phyloP scores from a whole-genome alignment of 2,888 invertebrate species.

The Philopedon plagiatum region DNA sequence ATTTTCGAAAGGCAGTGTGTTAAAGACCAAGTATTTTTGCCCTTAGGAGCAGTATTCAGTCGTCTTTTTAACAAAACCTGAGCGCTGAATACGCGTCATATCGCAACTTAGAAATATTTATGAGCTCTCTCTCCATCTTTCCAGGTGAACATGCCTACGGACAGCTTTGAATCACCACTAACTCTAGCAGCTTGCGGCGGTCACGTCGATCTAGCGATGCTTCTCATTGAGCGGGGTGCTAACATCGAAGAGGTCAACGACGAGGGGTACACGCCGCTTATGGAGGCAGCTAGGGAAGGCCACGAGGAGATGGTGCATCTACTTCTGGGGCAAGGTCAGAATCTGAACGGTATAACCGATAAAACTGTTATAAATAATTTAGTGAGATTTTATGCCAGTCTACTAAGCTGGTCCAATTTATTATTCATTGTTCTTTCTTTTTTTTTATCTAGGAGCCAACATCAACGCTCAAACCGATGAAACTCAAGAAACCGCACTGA shows the following conservation, averaged over 20 bases:
- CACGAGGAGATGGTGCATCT: constrained; percentile 99
- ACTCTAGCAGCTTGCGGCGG: constrained; percentile 99
- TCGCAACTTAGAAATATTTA: not conserved
- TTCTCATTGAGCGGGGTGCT: constrained; percentile 96
- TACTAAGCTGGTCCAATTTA: too few relatives aligned
- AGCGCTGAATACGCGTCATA: too few relatives aligned
- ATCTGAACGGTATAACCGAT: too few relatives aligned
- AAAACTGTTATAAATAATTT: too few relatives aligned
- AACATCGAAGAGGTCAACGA: constrained; percentile 99
- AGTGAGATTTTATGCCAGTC: too few relatives aligned
- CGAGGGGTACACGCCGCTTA: constrained; percentile 98
- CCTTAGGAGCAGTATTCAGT: too few relatives aligned
- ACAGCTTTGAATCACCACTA: constrained; percentile 98
- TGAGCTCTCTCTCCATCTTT: constrained; percentile 1
- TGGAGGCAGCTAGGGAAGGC: constrained; percentile 99
- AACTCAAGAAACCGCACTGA: constrained; percentile 96
- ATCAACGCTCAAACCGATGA: constrained; percentile 99
- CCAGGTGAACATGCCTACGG: constrained; percentile 96
- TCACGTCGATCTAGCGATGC: constrained; percentile 96
- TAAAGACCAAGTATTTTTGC: too few relatives aligned
- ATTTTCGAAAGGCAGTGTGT: too few relatives aligned
- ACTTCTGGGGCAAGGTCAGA: constrained; percentile 82
- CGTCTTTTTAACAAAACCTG: too few relatives aligned
- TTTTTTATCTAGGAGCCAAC: constrained; percentile 74
- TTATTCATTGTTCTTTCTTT: not conserved